These are phyloP conservation scores for Craseonycteris thonglongyai DNA, from an alignment of 2,113 vertebrate genomes.

Conservation along the genomic window DNA sequence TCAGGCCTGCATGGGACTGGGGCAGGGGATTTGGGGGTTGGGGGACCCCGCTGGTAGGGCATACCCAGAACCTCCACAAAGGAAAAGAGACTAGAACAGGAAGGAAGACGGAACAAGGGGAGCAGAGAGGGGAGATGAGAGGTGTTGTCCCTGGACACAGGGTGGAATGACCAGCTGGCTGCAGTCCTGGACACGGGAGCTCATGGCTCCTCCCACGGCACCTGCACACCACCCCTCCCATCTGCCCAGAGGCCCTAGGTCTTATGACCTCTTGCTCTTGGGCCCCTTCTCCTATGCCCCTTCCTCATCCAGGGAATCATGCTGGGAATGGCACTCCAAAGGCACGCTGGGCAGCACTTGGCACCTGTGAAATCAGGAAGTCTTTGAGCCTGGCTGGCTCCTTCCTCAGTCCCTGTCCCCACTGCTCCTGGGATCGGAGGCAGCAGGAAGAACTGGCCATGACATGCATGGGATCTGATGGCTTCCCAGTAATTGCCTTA, in stretches of 20 bases:
- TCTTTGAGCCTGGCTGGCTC: not conserved
- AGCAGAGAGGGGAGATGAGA: not conserved
- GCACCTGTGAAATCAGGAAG: not conserved
- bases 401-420: not conserved
- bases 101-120: not conserved
- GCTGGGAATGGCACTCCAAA: not conserved
- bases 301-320: not conserved
- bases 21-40: not conserved
- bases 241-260: not conserved
- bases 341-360: not conserved
- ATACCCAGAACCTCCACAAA: not conserved
- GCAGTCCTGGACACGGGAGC: rapidly evolving
- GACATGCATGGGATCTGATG: not conserved
- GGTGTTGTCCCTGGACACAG: rapidly evolving
- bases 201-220: rapidly evolving
- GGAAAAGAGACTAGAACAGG: not conserved
- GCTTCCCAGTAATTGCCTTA: not conserved
- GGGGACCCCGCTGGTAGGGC: no score
- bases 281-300: not conserved
- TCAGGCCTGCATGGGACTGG: not conserved
- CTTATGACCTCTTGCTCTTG: not conserved
- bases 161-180: not conserved
- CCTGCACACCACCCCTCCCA: not conserved
- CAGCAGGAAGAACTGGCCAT: not conserved
- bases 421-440: not conserved